Evolutionary conservation across 2,888 invertebrate species (phyloP).

Genomic region (Calameuta pallipes): DNA sequence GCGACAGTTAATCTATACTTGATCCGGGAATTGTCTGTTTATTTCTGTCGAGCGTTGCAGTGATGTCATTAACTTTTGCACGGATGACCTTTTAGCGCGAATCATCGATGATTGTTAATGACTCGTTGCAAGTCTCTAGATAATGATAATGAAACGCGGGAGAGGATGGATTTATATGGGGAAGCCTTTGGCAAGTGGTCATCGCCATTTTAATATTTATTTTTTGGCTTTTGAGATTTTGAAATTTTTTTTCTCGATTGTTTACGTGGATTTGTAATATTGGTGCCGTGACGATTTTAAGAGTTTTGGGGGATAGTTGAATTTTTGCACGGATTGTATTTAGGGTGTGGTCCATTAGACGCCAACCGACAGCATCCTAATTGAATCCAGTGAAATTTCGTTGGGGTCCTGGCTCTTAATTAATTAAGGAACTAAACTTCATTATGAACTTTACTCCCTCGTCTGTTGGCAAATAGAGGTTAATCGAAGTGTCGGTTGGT

Average conservation of each 20-base stretch:
- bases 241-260: neutral
- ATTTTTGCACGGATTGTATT: neutral
- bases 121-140: neutral
- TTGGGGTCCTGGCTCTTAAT: neutral
- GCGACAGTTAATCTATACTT: neutral
- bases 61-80: neutral
- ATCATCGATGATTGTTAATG: neutral
- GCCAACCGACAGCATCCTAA: neutral
- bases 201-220: neutral
- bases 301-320: neutral
- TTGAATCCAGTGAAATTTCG: neutral
- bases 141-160: neutral
- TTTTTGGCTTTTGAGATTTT: neutral
- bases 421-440: neutral
- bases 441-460: neutral
- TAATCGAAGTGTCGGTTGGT: no score
- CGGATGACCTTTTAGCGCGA: neutral
- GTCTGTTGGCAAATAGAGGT: neutral
- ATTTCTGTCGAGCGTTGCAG: neutral
- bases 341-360: neutral
- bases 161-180: neutral
- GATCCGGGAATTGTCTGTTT: neutral
- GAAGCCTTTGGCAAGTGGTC: neutral
- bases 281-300: neutral
- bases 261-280: accelerated